Evolutionary conservation across 2,797 vertebrate genomes (phyloP).

Genomic region (Argya squamiceps): DNA sequence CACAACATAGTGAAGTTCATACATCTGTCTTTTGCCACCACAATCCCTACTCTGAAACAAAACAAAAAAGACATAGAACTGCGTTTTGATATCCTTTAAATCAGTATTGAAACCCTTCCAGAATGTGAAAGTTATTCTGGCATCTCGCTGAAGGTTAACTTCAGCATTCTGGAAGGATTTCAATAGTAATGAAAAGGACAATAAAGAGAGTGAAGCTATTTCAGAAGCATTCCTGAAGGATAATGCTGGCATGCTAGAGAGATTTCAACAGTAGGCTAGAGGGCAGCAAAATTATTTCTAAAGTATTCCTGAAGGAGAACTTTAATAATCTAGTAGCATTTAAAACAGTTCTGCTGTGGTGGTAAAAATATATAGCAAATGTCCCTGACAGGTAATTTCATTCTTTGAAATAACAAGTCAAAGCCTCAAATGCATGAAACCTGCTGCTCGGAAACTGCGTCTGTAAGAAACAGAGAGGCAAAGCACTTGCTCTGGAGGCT

Average conservation of each 20-base stretch:
- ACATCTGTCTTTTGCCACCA: background rate
- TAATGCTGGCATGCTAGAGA: constrained; percentile 50
- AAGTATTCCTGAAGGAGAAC: constrained; percentile 72
- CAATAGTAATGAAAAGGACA: constrained; percentile 69
- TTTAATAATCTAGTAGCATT: constrained; percentile 73
- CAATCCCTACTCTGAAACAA: background rate
- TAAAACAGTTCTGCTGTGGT: constrained; percentile 67
- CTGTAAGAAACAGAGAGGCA: background rate
- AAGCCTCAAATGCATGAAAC: constrained; percentile 3
- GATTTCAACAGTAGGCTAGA: constrained; percentile 62
- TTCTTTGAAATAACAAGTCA: constrained; percentile 60
- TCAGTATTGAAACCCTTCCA: constrained; percentile 65
- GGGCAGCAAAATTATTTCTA: constrained; percentile 72
- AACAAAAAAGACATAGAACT: background rate
- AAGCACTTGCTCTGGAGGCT: background rate
- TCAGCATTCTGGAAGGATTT: constrained; percentile 75
- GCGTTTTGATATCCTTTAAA: constrained; percentile 50
- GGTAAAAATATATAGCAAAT: constrained; percentile 59
- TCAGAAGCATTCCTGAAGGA: constrained; percentile 69
- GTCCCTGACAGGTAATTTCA: constrained; percentile 61
- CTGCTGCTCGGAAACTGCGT: background rate
- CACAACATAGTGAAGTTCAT: background rate
- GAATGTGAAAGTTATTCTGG: constrained; percentile 66
- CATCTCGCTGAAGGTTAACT: constrained; percentile 72
- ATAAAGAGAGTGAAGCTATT: constrained; percentile 67